phyloP scores from a whole-genome alignment of 2,113 vertebrate species.

The Motacilla alba region DNA sequence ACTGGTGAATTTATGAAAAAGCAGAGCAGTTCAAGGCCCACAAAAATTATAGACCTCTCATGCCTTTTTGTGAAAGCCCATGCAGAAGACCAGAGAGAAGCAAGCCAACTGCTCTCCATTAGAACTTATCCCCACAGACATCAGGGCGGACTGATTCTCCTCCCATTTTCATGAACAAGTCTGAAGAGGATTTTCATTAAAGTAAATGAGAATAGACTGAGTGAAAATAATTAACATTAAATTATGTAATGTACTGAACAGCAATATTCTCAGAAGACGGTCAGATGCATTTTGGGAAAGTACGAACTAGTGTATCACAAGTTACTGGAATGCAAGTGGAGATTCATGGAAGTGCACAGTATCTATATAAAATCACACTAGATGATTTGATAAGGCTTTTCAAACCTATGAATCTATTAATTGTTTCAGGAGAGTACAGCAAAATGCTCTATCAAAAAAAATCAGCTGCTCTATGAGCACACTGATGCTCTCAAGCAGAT shows the following conservation, averaged over 20 bases:
- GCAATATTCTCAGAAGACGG: not conserved
- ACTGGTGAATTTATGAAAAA: not conserved
- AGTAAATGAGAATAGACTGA: not conserved
- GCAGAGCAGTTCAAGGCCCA: not conserved
- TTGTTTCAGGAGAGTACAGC: not conserved
- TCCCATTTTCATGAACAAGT: not conserved
- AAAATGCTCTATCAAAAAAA: not conserved
- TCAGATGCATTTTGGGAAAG: not conserved
- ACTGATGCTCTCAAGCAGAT: not conserved
- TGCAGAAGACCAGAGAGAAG: not conserved
- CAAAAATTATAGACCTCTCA: not conserved
- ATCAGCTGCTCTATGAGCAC: not conserved
- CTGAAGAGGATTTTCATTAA: slow-evolving; percentile 35
- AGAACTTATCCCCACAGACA: not conserved
- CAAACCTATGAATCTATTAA: not conserved
- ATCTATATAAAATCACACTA: not conserved
- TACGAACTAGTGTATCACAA: not conserved
- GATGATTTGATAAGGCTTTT: not conserved
- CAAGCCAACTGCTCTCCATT: not conserved
- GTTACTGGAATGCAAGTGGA: not conserved
- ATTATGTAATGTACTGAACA: not conserved
- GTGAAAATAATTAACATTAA: slow-evolving; percentile 14
- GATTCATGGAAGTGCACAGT: not conserved
- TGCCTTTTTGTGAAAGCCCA: not conserved
- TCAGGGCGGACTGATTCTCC: not conserved